Evolutionary conservation across 2,888 invertebrate species (phyloP).

Genomic region (Zhengitettix transpicula): DNA sequence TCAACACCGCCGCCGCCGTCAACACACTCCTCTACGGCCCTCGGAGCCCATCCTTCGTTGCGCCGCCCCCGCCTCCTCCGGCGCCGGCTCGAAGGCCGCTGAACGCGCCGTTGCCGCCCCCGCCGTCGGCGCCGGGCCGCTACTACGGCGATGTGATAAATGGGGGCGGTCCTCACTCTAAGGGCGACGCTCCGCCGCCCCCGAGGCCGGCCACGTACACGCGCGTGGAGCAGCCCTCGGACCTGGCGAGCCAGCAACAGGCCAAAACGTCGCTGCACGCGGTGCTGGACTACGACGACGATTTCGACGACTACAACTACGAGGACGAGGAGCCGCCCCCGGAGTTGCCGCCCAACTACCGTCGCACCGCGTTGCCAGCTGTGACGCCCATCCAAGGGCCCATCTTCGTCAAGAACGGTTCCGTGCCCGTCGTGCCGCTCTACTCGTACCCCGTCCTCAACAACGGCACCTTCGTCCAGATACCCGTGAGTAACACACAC

Average conservation of each 20-base stretch:
- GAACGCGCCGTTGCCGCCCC: constrained; percentile 5
- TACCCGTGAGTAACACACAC: constrained; percentile 53
- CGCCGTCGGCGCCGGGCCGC: constrained; percentile 3
- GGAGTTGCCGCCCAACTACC: constrained; percentile 6
- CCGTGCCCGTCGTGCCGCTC: constrained; percentile 72
- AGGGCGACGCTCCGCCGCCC: constrained; percentile 7
- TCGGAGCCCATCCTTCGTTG: constrained; percentile 12
- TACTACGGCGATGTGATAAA: constrained; percentile 5
- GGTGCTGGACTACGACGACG: constrained; percentile 51
- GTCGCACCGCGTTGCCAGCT: constrained; percentile 28
- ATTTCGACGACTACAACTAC: constrained; percentile 41
- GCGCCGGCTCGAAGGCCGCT: constrained; percentile 9
- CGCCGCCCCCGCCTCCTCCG: constrained; percentile 13
- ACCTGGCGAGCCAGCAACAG: constrained; percentile 19
- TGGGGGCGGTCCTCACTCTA: constrained; percentile 7
- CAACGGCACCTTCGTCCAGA: constrained; percentile 75
- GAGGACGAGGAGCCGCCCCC: constrained; percentile 26
- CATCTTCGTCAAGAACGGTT: constrained; percentile 64
- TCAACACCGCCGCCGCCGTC: constrained; percentile 13
- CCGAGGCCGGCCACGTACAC: constrained; percentile 19
- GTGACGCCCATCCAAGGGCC: constrained; percentile 79
- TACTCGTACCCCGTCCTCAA: constrained; percentile 70
- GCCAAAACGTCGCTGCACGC: constrained; percentile 50
- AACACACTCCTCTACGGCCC: constrained; percentile 11
- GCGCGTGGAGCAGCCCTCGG: constrained; percentile 20